Percentiles rank a stretch among this genome's conserved stretches.
phyloP scores from a whole-genome alignment of 2,797 vertebrate species.

The Salmo trutta region DNA sequence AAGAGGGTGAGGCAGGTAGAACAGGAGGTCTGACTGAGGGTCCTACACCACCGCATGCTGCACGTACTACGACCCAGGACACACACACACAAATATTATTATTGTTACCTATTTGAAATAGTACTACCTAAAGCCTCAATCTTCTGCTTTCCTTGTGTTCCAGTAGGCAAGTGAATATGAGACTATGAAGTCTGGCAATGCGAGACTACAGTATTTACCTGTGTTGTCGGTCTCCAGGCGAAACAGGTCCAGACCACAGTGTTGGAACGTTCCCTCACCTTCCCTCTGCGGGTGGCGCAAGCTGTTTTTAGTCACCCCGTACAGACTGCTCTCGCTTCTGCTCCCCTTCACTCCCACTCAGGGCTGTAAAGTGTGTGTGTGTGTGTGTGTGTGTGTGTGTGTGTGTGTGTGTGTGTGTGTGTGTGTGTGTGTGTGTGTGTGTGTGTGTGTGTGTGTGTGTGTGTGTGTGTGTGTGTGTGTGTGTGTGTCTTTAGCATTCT shows the following conservation, averaged over 20 bases:
- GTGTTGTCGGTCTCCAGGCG: slow-evolving; percentile 74
- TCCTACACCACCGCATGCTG: slow-evolving; percentile 83
- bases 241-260: slow-evolving; percentile 77
- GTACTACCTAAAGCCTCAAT: neutral
- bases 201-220: neutral
- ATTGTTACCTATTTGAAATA: neutral
- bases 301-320: slow-evolving; percentile 78
- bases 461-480: too few relatives aligned
- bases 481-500: too few relatives aligned
- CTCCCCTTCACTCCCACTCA: neutral
- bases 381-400: too few relatives aligned
- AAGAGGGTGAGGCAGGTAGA: slow-evolving; percentile 61
- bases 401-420: too few relatives aligned
- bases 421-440: too few relatives aligned
- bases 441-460: too few relatives aligned
- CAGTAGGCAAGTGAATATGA: neutral
- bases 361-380: too few relatives aligned
- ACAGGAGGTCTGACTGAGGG: slow-evolving; percentile 78
- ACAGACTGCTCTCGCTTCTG: slow-evolving; percentile 60
- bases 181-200: neutral
- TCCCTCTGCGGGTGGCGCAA: slow-evolving; percentile 74
- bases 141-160: neutral
- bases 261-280: slow-evolving; percentile 73
- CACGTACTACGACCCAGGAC: slow-evolving; percentile 78
- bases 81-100: slow-evolving; percentile 7